A percentile compares a stretch with the other conserved stretches of the same genome.
Evolutionary conservation across 2,797 vertebrate genomes (phyloP).

Genomic region (Myiotriccus ornatus): DNA sequence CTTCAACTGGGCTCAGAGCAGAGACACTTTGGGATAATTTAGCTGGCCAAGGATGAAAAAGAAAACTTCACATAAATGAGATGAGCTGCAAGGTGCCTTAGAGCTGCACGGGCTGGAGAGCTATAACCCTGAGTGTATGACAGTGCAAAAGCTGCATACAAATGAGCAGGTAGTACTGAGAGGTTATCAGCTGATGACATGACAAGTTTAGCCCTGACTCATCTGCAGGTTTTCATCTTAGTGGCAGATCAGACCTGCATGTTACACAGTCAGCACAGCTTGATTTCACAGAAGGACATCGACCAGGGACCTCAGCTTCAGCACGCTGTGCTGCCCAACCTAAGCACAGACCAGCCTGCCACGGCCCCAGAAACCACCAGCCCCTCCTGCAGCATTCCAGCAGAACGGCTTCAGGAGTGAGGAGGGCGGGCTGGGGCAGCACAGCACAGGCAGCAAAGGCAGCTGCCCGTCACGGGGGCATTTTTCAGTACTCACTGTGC

Average conservation of each 20-base stretch:
- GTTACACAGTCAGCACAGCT: not conserved
- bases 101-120: not conserved
- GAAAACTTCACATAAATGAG: not conserved
- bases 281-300: not conserved
- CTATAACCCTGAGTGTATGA: not conserved
- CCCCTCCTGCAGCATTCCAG: not conserved
- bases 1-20: not conserved
- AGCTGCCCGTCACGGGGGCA: not conserved
- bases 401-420: accelerated
- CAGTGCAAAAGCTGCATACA: conserved; percentile 4
- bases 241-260: not conserved
- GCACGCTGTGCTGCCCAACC: accelerated
- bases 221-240: not conserved
- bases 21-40: not conserved
- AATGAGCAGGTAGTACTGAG: conserved; percentile 30
- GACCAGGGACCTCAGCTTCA: not conserved
- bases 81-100: not conserved
- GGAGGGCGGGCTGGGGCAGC: not conserved
- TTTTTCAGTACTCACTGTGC: not conserved
- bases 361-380: not conserved
- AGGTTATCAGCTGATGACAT: not conserved
- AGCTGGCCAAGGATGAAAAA: not conserved
- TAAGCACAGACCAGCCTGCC: not conserved
- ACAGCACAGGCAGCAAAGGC: not conserved
- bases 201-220: conserved; percentile 43